Conservation (phyloP, 2,113 vertebrate genomes). For the Penelope pileata region DNA sequence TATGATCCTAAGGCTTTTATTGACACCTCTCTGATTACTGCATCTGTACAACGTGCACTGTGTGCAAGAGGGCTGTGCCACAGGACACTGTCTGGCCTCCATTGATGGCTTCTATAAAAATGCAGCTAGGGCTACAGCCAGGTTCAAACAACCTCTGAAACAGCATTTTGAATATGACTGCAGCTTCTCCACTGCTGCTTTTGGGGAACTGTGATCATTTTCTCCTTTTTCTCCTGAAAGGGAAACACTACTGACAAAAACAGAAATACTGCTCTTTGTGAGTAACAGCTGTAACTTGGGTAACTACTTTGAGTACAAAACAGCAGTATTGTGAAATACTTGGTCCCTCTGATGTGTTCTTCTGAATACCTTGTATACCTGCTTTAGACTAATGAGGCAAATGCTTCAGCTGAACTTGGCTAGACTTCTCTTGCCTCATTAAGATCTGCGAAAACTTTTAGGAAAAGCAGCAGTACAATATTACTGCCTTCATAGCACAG, state of each 20-base stretch:
- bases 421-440: background rate
- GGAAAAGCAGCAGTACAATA: background rate
- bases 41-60: background rate
- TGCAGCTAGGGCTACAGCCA: rapidly evolving
- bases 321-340: background rate
- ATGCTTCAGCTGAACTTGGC: no score
- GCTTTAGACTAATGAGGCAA: background rate
- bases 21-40: rapidly evolving
- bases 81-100: rapidly evolving
- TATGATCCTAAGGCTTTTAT: rapidly evolving
- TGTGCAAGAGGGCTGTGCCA: background rate
- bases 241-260: background rate
- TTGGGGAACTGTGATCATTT: background rate
- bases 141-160: no score
- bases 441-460: background rate
- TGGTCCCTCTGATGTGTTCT: background rate
- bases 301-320: background rate
- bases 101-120: background rate
- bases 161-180: background rate
- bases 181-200: rapidly evolving
- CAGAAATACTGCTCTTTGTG: no score
- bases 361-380: background rate
- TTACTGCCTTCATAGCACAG: background rate
- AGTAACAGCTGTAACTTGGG: rapidly evolving
- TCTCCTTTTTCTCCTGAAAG: no score